phyloP scores from a whole-genome alignment of 2,797 vertebrate species.

The Sciurus carolinensis region DNA sequence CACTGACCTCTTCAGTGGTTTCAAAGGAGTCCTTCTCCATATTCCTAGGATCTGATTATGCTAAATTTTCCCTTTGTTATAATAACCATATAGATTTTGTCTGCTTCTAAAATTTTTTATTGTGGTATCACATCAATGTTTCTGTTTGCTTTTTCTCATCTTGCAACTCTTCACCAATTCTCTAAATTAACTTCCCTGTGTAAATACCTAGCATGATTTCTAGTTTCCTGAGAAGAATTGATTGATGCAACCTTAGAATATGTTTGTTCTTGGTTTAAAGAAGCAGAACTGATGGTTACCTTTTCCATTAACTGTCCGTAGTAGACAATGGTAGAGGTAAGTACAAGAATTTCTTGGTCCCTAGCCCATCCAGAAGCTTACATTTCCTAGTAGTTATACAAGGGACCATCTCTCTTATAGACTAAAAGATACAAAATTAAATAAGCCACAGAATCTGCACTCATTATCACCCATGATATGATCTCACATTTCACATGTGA shows the following conservation, averaged over 20 bases:
- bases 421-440: background rate
- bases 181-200: background rate
- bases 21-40: background rate
- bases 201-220: background rate
- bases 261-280: background rate
- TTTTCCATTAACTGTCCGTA: background rate
- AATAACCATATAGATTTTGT: background rate
- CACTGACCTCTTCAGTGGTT: background rate
- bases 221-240: background rate
- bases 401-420: background rate
- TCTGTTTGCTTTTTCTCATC: background rate
- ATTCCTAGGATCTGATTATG: background rate
- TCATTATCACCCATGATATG: background rate
- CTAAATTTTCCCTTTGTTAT: background rate
- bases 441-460: background rate
- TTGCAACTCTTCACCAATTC: background rate
- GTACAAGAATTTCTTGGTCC: background rate
- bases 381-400: background rate
- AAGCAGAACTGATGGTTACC: background rate
- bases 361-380: background rate
- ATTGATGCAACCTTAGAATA: background rate
- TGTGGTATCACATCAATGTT: background rate
- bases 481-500: background rate
- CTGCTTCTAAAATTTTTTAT: background rate
- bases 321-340: background rate